A percentile compares a stretch with the other conserved stretches of the same genome.
Conservation (phyloP, 2,888 invertebrate genomes). For the Abrostola triplasia region DNA sequence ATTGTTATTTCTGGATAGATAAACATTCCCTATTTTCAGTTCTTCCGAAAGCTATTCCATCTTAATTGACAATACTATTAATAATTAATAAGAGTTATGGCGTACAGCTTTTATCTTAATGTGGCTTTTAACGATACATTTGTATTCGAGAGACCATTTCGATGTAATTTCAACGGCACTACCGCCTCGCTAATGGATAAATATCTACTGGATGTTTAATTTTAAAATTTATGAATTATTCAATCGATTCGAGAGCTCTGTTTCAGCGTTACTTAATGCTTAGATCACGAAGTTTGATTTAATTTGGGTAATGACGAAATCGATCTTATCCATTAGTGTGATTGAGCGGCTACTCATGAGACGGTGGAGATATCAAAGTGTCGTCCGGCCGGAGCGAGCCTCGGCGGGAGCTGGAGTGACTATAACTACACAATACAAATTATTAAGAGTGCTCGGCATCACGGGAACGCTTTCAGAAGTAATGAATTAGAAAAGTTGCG, state of each 20-base stretch:
- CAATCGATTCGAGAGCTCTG: constrained; percentile 57
- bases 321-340: constrained; percentile 68
- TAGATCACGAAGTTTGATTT: constrained; percentile 65
- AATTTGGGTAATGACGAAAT: constrained; percentile 67
- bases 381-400: constrained; percentile 40
- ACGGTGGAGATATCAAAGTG: constrained; percentile 64
- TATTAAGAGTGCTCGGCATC: constrained; percentile 88
- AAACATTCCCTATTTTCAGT: constrained; percentile 85
- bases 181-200: constrained; percentile 82
- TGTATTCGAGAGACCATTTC: constrained; percentile 81
- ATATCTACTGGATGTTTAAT: constrained; percentile 79
- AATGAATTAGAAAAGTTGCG: constrained; percentile 89
- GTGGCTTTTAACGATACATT: constrained; percentile 83
- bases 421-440: constrained; percentile 87
- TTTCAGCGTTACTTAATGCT: constrained; percentile 61
- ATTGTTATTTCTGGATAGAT: constrained; percentile 86
- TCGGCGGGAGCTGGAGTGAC: constrained; percentile 63
- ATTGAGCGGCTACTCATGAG: constrained; percentile 60
- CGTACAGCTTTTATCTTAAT: constrained; percentile 86
- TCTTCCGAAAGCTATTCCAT: constrained; percentile 75
- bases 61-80: constrained; percentile 86
- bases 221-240: constrained; percentile 79
- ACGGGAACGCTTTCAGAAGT: constrained; percentile 88
- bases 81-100: constrained; percentile 86
- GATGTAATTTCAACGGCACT: constrained; percentile 78